Conservation (phyloP, 1,140 invertebrate species). For the Eurosta solidaginis region DNA sequence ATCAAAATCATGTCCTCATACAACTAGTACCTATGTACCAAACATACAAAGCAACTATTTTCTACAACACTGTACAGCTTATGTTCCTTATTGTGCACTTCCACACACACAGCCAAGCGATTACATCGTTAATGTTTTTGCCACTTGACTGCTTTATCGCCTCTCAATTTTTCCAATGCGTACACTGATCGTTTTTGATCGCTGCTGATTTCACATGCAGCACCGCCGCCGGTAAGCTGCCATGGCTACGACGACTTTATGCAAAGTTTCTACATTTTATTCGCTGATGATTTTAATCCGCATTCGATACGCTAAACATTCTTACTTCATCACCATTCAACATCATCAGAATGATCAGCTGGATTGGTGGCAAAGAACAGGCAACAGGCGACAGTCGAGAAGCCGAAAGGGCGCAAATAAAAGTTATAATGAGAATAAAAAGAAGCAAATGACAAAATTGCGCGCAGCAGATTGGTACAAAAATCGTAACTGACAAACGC, state of each 20-base stretch:
- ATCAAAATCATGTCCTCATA: too few species aligned
- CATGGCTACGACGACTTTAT: not conserved
- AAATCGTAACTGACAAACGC: constrained; percentile 25
- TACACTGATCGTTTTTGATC: constrained; percentile 25
- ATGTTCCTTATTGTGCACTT: not conserved
- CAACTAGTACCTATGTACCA: not conserved
- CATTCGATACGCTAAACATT: constrained; percentile 30
- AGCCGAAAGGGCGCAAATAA: not conserved
- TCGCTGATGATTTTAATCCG: constrained; percentile 28
- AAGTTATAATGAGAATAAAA: not conserved
- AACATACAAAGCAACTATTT: not conserved
- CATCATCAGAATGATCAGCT: constrained; percentile 17
- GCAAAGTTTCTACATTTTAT: too few species aligned
- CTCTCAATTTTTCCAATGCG: constrained; percentile 28
- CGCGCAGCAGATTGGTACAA: constrained; percentile 3
- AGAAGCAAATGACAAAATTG: not conserved
- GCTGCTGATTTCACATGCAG: constrained; percentile 23
- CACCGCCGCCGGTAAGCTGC: not conserved
- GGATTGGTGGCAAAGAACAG: not conserved
- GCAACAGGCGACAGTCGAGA: not conserved
- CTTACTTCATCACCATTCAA: constrained; percentile 30
- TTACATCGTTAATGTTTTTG: constrained; percentile 23
- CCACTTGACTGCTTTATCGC: constrained; percentile 27
- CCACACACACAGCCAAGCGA: not conserved
- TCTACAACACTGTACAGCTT: not conserved